Evolutionary conservation across 2,113 vertebrate species (phyloP), one percentile per base, ranked within the genome.

Genomic region (Lampris incognitus): DNA sequence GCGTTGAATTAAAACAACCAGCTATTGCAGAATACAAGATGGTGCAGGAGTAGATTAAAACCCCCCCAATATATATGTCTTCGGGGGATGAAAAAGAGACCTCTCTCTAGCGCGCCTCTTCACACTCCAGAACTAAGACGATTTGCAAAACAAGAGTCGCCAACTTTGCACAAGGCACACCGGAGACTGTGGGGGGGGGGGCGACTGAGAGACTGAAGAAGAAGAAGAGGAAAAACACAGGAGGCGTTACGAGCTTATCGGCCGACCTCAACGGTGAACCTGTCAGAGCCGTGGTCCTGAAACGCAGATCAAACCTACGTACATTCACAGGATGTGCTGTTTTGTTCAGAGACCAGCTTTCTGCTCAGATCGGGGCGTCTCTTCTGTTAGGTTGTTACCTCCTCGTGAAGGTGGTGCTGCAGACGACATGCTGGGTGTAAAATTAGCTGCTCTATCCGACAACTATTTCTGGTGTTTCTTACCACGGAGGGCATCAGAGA

Each of bases 141-240:
- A 48, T 79, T 85, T 59, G 66, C 46, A 52, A 62, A 48, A 54
- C 71, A 37, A 24, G 50, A 76, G 61, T 65, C 62, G 36, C 48
- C 46, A 59, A 62, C 69, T 72, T 81, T 68, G 65, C 69, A 76
- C 76, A 66, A 72, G 74, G 79, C 48, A 52, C 74, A 60, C 82
- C 76, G 66, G 74, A 81, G 63, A 77, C 64, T 52, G 60, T 67
- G 40, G 37, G 48, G 50, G 60, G 69, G 51, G n/a, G 52, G 67
- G 48, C 39, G 60, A 49, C 0, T 60, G 58, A 37, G 71, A 56
- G 41, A 50, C 46, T 59, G 78, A 76, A 84, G 72, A 84, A 71
- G 81, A 78, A 65, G 44, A 52, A 66, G 66, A 57, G 51, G 41
- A 49, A 77, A 79, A 85, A 83, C 54, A 44, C 66, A 48, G 66